Evolutionary conservation across 2,888 invertebrate genomes (phyloP), one percentile per base, ranked within the genome.

Genomic region (Euplexia lucipara): DNA sequence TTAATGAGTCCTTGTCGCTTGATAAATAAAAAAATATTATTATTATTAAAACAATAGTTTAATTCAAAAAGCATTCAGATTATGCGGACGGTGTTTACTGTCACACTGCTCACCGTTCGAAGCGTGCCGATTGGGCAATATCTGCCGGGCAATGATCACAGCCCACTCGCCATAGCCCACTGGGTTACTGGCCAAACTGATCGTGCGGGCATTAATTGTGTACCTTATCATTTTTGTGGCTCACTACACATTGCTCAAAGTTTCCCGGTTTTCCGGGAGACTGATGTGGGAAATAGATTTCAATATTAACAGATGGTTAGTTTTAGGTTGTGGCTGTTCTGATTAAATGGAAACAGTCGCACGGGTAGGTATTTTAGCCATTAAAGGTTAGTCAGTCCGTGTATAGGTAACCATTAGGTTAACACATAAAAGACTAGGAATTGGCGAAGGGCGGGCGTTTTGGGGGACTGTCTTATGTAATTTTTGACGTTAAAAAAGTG

Each of bases 201-300:
- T 68, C 85, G 95, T 73, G 93, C 92, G 85, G 96, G 96, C 52
- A 78, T 79, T 77, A 77, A 79, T 79, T 77, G 65, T 70, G 64
- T 54, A 70, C 57, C 57, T 57, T 75, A 69, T 58, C 64, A 70
- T 69, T 76, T 75, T 78, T 69, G 80, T 76, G 48, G 70, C 52
- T 70, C 56, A 58, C 59, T 76, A 54, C 67, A 61, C 65, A 44
- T 63, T 62, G 65, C 52, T 79, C 81, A 76, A 76, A 70, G 70
- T 61, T 53, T 16, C 42, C 26, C 20, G 39, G 14, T 53, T 51
- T 63, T 68, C 48, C 52, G 52, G 18, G 16, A 22, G 37, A 44
- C n/a, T 61, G 47, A 32, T 14, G 35, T 59, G 41, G 41, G 65
- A n/a, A 59, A 68, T 45, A n/a, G 2, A 18, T 68, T 20, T 30